Base-by-base conservation (phyloP, 2,797 vertebrate genomes). In the Fistularia commersonii region DNA sequence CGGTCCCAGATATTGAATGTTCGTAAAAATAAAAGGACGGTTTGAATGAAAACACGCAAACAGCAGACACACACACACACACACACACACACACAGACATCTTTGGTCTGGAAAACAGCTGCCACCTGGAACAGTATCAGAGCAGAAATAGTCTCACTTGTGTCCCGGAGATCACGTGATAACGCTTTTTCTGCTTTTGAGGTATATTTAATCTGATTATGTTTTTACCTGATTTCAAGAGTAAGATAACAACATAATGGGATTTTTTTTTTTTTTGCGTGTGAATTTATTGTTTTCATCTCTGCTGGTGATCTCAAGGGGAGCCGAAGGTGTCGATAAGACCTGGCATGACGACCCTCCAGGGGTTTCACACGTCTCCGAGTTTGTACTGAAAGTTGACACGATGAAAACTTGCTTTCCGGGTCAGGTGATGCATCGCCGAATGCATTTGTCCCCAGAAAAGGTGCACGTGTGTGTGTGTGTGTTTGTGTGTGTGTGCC, bases 91-190 rank as follows among this genome's bases (percentile, higher is more conserved):
- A 74, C 63, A 76, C 73, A 74, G 75, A 76, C 66, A 74, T 57
- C 51, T 78, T 61, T 45, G 56, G 61, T 69, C 57, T 40, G 14
- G 55, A 51, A 54, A 58, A 48, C 57, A 39, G 33, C 38, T 11
- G 74, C 77, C 74, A 83, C 83, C 70, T 84, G 73, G 76, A 84
- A 81, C 68, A 66, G 50, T 48, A 51, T 63, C 51, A 57, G 62
- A 52, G 56, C 59, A 76, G 68, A 80, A 84, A 72, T 67, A 81
- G 68, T 79, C 56, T 64, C 80, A 83, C 79, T 69, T 80, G 79
- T 61, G 69, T 77, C 55, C 68, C 83, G 69, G 50, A 77, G 74
- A 74, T 64, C 63, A 60, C 47, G 58, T 70, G 78, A 80, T 80
- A 77, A 87, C 74, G 52, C 64, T 74, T 72, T 72, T 63, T 43